A percentile compares a stretch with the other conserved stretches of the same genome.
Conservation (phyloP, 2,113 vertebrate species). For the Clarias macrocephalus region DNA sequence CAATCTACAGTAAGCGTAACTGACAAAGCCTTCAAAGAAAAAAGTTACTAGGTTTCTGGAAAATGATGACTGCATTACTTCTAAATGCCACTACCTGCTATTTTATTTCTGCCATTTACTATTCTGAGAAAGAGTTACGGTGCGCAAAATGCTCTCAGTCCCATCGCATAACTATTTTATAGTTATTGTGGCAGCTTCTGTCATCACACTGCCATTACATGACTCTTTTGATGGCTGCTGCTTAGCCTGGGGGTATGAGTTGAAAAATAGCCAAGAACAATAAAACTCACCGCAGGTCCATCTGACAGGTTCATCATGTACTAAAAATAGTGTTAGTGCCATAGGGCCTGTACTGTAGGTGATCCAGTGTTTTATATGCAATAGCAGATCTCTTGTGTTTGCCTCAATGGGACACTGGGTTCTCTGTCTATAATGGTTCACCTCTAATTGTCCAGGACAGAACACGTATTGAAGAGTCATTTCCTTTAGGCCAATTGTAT, state of each 20-base stretch:
- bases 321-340: slow-evolving; percentile 27
- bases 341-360: background rate
- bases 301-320: slow-evolving; percentile 29
- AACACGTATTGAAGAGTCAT: slow-evolving; percentile 5
- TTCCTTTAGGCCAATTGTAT: slow-evolving; percentile 7
- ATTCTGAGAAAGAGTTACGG: background rate
- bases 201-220: slow-evolving; percentile 4
- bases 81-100: background rate
- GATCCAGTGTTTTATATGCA: background rate
- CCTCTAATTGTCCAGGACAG: background rate
- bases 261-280: slow-evolving; percentile 32
- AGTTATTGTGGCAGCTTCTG: slow-evolving; percentile 20
- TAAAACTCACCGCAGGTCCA: slow-evolving; percentile 30
- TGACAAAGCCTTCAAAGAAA: background rate
- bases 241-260: slow-evolving; percentile 14
- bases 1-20: background rate
- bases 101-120: background rate
- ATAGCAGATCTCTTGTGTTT: background rate
- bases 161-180: slow-evolving; percentile 22
- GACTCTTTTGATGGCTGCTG: background rate
- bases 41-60: background rate
- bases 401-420: background rate
- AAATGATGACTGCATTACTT: background rate
- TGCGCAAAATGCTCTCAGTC: background rate
- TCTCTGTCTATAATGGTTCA: slow-evolving; percentile 1